Evolutionary conservation across 2,888 invertebrate species (phyloP), one percentile per base, ranked within the genome.

Genomic region (Heliconius hortense): DNA sequence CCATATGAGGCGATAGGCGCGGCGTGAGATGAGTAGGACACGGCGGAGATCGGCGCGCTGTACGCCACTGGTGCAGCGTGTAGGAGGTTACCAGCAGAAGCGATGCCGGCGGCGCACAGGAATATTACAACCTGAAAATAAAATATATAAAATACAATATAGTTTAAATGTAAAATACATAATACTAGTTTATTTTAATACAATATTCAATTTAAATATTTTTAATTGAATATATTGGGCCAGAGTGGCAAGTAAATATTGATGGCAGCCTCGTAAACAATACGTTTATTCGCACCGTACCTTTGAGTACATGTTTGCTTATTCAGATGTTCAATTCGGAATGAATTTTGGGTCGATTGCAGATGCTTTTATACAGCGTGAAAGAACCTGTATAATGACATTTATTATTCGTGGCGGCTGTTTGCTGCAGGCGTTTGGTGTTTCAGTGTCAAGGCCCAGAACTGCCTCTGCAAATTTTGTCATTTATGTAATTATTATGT

Each of bases 71-170:
- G 90, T 56, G 90, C 90, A 39, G 87, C 89, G 77, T 92, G 90
- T 53, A 90, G 86, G 26, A 95, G 85, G 82, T 94, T 86, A 79
- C 96, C 96, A 75, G 96, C 96, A 84, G 94, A 94, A 83, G 95
- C 95, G 80, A 94, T 91, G 82, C 95, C 95, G 88, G 95, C 93
- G 82, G 94, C 90, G 86, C 95, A 94, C 85, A 94, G 90, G 84
- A 96, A 88, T 74, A 95, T 87, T 81, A 95, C 84, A 80, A 95
- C 89, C 95, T 93, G 82, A 26, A 82, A 82, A 64, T 63, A n/a
- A 56, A n/a, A 56, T 10, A 56, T 56, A 10, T 56, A 8, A n/a
- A 56, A 10, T 7, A 69, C 31, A 31, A 43, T 48, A 24, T 4
- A 21, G 59, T 73, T 48, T 68, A 10, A 18, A 67, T 28, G 13